Evolutionary conservation across 1,140 invertebrate species (phyloP).

Genomic region (Holotrichia oblita): DNA sequence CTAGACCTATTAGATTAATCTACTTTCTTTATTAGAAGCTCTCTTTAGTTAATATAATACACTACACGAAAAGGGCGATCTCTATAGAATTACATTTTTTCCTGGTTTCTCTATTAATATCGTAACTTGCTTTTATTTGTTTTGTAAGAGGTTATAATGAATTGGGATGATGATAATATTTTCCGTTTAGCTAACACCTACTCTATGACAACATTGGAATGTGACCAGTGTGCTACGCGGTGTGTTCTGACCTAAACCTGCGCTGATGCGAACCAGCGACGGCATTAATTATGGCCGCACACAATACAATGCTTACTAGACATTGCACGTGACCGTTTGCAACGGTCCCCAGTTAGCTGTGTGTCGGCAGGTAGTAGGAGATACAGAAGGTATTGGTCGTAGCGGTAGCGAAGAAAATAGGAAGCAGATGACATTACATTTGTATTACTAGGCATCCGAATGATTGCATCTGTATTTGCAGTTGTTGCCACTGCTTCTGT

Average conservation of each 20-base stretch:
- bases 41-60: no score
- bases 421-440: constrained; percentile 44
- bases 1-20: no score
- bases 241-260: background rate
- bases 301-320: constrained; percentile 13
- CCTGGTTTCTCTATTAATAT: no score
- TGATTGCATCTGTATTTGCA: constrained; percentile 42
- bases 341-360: constrained; percentile 10
- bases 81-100: no score
- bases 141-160: no score
- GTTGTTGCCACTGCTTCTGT: background rate
- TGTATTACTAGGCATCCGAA: constrained; percentile 45
- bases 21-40: no score
- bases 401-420: constrained; percentile 28
- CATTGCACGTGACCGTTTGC: constrained; percentile 5
- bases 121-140: no score
- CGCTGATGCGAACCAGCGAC: background rate
- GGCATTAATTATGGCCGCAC: background rate
- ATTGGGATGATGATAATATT: background rate
- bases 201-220: background rate
- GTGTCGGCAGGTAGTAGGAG: background rate
- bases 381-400: background rate
- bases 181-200: background rate
- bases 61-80: no score
- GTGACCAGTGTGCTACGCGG: background rate